These are phyloP conservation scores for Priocnemis perturbator DNA, from an alignment of 2,888 invertebrate species.

Conservation along the genomic window DNA sequence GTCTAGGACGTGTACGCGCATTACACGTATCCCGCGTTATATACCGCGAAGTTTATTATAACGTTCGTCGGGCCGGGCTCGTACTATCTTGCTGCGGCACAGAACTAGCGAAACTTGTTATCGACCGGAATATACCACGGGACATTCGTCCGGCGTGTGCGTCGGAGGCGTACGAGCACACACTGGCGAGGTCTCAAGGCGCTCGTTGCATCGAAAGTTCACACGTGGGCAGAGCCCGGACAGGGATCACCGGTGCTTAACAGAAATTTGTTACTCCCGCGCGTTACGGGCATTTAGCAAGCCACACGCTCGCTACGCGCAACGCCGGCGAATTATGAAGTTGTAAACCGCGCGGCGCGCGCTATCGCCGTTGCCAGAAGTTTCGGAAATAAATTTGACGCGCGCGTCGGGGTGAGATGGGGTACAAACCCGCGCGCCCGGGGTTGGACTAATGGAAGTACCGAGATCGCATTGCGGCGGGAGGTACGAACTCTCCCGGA, in stretches of 20 bases:
- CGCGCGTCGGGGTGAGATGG: too few relatives aligned
- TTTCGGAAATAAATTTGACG: conserved; percentile 4
- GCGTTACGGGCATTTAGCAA: conserved; percentile 36
- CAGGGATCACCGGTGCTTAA: conserved; percentile 17
- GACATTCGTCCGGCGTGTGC: conserved; percentile 19
- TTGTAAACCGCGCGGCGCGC: conserved; percentile 21
- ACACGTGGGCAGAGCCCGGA: conserved; percentile 35
- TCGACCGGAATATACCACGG: conserved; percentile 37
- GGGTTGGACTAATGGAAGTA: too few relatives aligned
- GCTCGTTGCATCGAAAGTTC: conserved; percentile 37
- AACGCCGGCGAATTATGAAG: conserved; percentile 26
- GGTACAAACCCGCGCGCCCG: too few relatives aligned
- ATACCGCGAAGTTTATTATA: conserved; percentile 68
- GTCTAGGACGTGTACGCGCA: conserved; percentile 2
- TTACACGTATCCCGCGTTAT: conserved; percentile 32
- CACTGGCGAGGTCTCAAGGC: conserved; percentile 9
- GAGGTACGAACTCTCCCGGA: too few relatives aligned
- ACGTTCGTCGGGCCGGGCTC: conserved; percentile 30
- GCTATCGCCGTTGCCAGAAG: neutral
- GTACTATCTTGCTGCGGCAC: conserved; percentile 22
- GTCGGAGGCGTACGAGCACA: conserved; percentile 9
- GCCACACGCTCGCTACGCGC: neutral
- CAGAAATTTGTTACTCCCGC: conserved; percentile 45
- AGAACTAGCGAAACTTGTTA: conserved; percentile 52
- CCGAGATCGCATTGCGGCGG: too few relatives aligned